These are phyloP conservation scores for Chaetops frenatus DNA, from an alignment of 2,113 vertebrate species.

Conservation along the genomic window DNA sequence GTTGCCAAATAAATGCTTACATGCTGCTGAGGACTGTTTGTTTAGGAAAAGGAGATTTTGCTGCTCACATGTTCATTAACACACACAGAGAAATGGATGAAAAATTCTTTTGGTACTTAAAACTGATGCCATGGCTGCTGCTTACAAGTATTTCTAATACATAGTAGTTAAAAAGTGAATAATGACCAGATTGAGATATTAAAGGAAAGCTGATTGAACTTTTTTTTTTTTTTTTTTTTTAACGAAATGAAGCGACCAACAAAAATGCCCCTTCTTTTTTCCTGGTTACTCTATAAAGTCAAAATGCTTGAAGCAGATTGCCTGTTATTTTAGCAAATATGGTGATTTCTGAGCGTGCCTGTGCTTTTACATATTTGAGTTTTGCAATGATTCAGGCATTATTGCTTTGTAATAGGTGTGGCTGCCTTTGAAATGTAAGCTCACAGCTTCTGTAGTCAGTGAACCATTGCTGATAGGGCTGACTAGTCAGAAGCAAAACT, in stretches of 20 bases:
- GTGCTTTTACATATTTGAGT: conserved; percentile 58
- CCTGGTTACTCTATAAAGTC: conserved; percentile 18
- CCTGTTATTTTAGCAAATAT: conserved; percentile 66
- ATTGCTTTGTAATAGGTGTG: conserved; percentile 71
- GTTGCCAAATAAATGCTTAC: conserved; percentile 70
- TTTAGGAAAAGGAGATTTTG: conserved; percentile 52
- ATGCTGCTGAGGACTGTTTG: conserved; percentile 48
- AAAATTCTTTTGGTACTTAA: conserved; percentile 54
- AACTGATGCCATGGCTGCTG: conserved; percentile 41
- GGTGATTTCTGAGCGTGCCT: conserved; percentile 64
- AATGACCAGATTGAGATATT: conserved; percentile 73
- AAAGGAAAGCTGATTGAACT: conserved; percentile 80
- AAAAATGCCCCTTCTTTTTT: not conserved
- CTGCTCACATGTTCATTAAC: conserved; percentile 60
- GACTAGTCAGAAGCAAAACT: conserved; percentile 87
- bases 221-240: not conserved
- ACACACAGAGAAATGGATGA: conserved; percentile 44
- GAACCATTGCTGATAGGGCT: conserved; percentile 75
- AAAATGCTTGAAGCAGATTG: conserved; percentile 63
- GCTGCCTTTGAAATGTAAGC: conserved; percentile 69
- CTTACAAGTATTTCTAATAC: conserved; percentile 48
- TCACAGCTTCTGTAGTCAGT: conserved; percentile 60
- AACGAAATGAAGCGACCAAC: conserved; percentile 67
- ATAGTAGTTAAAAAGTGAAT: conserved; percentile 46
- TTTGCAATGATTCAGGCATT: conserved; percentile 64